Base-by-base conservation (phyloP, 2,113 vertebrate genomes). In the Cephalopholis sonnerati region DNA sequence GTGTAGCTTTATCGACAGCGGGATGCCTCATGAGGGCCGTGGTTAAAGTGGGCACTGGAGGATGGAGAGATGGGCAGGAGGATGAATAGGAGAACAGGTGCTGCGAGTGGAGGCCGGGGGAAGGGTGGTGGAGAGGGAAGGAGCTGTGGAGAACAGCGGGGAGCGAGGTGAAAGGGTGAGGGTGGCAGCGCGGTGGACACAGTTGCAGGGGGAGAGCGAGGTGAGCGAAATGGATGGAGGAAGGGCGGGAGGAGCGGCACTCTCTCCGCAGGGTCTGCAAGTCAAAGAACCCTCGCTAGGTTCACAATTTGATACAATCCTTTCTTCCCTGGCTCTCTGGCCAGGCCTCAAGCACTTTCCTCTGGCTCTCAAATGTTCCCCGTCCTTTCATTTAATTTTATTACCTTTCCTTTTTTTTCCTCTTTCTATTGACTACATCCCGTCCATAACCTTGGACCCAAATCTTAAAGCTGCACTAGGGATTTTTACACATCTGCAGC, bases 31-130 rank as follows among this genome's bases (percentile, higher is more conserved):
- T 20, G 68, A 83, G 70, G 68, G 67, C 32, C 54, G 0, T 5
- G 51, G 59, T 68, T 74, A 65, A 74, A 77, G 83, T 75, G 70
- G 65, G 59, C 0, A 3, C 70, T 24, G 16, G 51, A 68, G 51
- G 74, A 79, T 22, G 29, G 77, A 85, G 80, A 69, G 46, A 70
- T 27, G 50, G 41, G 61, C 9, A 24, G 32, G 39, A 8, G 77
- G 81, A 69, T 25, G 46, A 86, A 68, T 32, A 67, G 86, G 61
- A 71, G 74, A 87, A 85, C 86, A 85, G 84, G 79, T 82, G 76
- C 27, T 48, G 62, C 22, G 51, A 59, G 81, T 10, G 17, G 80
- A 67, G 50, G 62, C 41, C 2, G 0, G 44, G 32, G 75, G 75
- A 24, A 4, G 24, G 18, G 36, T 13, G 25, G 39, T 3, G 12